Percentiles rank a stretch among this genome's conserved stretches.
These are phyloP conservation scores for Aythya baeri DNA, from an alignment of 2,113 vertebrate genomes.

Conservation along the genomic window DNA sequence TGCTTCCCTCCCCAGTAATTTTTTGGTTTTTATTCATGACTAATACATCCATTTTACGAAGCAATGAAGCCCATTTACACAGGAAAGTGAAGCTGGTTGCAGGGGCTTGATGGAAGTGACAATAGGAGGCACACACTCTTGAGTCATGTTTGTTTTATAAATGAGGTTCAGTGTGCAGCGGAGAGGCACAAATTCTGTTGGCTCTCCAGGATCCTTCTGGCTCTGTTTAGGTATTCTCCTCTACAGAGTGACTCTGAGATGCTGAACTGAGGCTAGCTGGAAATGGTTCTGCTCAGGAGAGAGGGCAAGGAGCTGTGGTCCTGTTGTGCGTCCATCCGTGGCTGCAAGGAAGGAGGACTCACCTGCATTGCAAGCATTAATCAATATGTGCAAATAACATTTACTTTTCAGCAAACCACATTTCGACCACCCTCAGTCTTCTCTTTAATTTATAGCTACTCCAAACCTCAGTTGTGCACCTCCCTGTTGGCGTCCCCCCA, in stretches of 20 bases:
- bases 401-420: background rate
- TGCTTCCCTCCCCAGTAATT: background rate
- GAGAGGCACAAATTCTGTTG: background rate
- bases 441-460: background rate
- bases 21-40: slow-evolving; percentile 1
- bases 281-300: background rate
- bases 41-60: slow-evolving; percentile 6
- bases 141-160: background rate
- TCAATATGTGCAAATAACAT: background rate
- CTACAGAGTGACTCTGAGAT: rapidly evolving
- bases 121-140: rapidly evolving
- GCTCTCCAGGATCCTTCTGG: background rate
- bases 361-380: background rate
- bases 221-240: background rate
- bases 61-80: background rate
- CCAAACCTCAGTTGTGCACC: background rate
- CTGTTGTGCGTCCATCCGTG: too few relatives aligned
- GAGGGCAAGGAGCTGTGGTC: background rate
- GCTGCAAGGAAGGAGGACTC: background rate
- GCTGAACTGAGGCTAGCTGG: background rate
- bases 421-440: background rate
- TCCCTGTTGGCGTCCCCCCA: background rate
- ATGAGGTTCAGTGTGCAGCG: background rate
- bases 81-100: background rate
- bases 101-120: background rate